These are phyloP conservation scores for Ylistrum balloti DNA, from an alignment of 1,140 invertebrate species.

Conservation along the genomic window DNA sequence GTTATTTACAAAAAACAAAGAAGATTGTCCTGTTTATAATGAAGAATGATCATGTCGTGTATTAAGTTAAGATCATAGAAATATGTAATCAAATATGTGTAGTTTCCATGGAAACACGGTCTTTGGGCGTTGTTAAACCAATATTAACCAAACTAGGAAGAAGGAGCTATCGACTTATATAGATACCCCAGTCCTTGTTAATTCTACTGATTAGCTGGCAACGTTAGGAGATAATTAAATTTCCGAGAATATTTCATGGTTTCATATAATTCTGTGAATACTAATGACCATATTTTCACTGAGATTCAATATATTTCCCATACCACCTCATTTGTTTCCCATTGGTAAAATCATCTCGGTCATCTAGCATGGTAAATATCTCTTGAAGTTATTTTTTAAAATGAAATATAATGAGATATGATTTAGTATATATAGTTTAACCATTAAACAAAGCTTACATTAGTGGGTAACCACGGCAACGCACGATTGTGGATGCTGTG, in stretches of 20 bases:
- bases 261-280: conserved; percentile 16
- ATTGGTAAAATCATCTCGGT: conserved; percentile 9
- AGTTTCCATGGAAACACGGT: conserved; percentile 27
- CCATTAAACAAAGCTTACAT: not conserved
- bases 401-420: conserved; percentile 13
- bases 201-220: conserved; percentile 5
- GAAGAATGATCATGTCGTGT: conserved; percentile 18
- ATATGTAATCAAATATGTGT: conserved; percentile 35
- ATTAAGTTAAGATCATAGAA: conserved; percentile 40
- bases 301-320: conserved; percentile 29
- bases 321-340: not conserved
- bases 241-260: conserved; percentile 38
- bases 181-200: conserved; percentile 15
- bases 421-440: not conserved
- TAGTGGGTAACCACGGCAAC: not conserved
- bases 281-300: conserved; percentile 26
- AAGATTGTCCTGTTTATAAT: conserved; percentile 35
- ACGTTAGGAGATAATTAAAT: conserved; percentile 35
- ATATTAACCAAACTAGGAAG: conserved; percentile 34
- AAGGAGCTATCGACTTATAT: conserved; percentile 22
- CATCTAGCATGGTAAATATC: not conserved
- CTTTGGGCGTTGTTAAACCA: conserved; percentile 19
- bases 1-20: conserved; percentile 29
- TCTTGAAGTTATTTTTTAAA: not conserved
- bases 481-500: not conserved